Evolutionary conservation across 2,113 vertebrate species (phyloP).

Genomic region (Phodopus roborovskii): DNA sequence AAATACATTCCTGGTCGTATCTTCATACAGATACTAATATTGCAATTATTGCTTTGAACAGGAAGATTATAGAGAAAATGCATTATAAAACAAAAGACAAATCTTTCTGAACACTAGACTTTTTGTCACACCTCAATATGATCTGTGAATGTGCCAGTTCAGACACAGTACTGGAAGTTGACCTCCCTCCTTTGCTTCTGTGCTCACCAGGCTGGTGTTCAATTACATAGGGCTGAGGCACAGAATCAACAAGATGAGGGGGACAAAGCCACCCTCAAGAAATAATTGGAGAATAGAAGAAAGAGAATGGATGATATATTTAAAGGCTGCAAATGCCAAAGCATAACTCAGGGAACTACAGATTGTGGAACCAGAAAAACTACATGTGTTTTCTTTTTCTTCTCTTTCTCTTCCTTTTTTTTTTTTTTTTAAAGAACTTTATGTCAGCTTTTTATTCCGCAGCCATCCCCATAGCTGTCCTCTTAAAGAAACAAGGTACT

Average conservation of each 20-base stretch:
- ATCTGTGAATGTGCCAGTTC: not conserved
- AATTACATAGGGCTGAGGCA: not conserved
- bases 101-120: constrained; percentile 22
- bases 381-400: not conserved
- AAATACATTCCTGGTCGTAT: constrained; percentile 34
- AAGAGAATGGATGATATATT: constrained; percentile 13
- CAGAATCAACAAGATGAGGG: constrained; percentile 13
- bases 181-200: not conserved
- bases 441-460: not conserved
- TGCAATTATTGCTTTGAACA: constrained; percentile 3
- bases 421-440: not conserved
- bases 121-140: not conserved
- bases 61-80: constrained; percentile 39
- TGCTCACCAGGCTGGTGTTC: not conserved
- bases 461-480: not conserved
- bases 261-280: constrained; percentile 25
- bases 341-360: not conserved
- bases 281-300: not conserved
- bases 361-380: not conserved
- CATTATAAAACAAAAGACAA: not conserved
- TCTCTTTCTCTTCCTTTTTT: not conserved
- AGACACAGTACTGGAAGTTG: constrained; percentile 21
- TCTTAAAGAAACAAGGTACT: not conserved
- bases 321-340: not conserved
- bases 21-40: constrained; percentile 33